A percentile compares a stretch with the other conserved stretches of the same genome.
Conservation (phyloP, 2,888 invertebrate species). For the Sphaerophoria taeniata region DNA sequence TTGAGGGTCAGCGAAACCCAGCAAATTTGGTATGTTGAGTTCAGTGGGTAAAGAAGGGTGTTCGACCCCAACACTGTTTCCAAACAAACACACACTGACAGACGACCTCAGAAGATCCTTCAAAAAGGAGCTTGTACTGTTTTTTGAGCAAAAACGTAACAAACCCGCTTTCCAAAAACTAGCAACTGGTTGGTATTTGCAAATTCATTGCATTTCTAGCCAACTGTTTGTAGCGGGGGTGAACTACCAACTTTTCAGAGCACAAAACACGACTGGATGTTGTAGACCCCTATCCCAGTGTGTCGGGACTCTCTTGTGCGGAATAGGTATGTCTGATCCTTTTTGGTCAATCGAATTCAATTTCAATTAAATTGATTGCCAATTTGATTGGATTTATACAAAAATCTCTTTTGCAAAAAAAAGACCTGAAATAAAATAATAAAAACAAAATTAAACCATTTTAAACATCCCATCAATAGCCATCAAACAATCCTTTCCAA, state of each 20-base stretch:
- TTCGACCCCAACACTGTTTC: slow-evolving; percentile 54
- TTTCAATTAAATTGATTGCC: slow-evolving; percentile 75
- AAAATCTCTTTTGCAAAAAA: slow-evolving; percentile 34
- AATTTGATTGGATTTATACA: slow-evolving; percentile 74
- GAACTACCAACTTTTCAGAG: not conserved
- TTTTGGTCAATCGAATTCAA: slow-evolving; percentile 75
- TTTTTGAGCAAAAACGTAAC: not conserved
- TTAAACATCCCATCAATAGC: slow-evolving; percentile 24
- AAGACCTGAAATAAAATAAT: slow-evolving; percentile 32
- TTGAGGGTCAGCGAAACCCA: slow-evolving; percentile 56
- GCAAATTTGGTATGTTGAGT: slow-evolving; percentile 1
- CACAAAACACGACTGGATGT: slow-evolving; percentile 35
- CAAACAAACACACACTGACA: not conserved
- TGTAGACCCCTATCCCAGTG: slow-evolving; percentile 39
- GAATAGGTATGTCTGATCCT: slow-evolving; percentile 69
- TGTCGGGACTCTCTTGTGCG: slow-evolving; percentile 23
- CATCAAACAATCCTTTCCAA: not conserved
- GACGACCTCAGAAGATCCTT: slow-evolving; percentile 57
- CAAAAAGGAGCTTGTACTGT: slow-evolving; percentile 5
- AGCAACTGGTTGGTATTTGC: slow-evolving; percentile 63
- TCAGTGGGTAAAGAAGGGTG: slow-evolving; percentile 5
- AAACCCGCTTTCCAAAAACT: not conserved
- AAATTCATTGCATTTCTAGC: slow-evolving; percentile 52
- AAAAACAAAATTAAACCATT: not conserved
- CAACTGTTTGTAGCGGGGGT: slow-evolving; percentile 7